Evolutionary conservation across 1,140 invertebrate species (phyloP).

Genomic region (Diachasma alloeum): DNA sequence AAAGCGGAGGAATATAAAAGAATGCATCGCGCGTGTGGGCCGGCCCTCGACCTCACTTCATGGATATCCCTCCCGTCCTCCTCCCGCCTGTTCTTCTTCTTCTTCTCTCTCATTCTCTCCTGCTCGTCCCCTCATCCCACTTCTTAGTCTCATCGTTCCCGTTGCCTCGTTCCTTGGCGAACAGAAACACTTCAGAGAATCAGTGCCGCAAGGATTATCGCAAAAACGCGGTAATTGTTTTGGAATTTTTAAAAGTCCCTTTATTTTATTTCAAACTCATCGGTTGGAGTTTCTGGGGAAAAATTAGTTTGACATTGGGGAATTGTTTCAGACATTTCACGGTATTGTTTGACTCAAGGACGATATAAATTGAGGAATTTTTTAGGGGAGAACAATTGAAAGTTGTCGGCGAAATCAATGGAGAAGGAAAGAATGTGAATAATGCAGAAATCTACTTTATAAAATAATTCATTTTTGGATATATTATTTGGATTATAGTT

Average conservation of each 20-base stretch:
- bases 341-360: background rate
- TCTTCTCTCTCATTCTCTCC: background rate
- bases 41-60: constrained; percentile 14
- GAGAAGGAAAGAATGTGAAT: too few relatives aligned
- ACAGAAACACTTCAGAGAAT: background rate
- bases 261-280: background rate
- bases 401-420: background rate
- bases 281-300: background rate
- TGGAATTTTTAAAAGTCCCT: background rate
- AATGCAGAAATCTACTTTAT: too few relatives aligned
- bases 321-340: background rate
- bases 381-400: background rate
- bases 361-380: background rate
- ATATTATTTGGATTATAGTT: too few relatives aligned
- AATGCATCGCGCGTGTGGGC: constrained; percentile 18
- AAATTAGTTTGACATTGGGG: background rate
- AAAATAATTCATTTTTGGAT: too few relatives aligned
- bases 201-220: constrained; percentile 10
- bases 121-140: background rate
- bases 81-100: background rate
- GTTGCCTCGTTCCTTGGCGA: background rate
- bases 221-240: constrained; percentile 2
- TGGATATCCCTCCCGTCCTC: background rate
- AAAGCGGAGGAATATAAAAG: background rate
- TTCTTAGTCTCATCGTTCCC: background rate